Evolutionary conservation across 2,113 vertebrate species (phyloP).

Genomic region (Poeciliopsis retropinna): DNA sequence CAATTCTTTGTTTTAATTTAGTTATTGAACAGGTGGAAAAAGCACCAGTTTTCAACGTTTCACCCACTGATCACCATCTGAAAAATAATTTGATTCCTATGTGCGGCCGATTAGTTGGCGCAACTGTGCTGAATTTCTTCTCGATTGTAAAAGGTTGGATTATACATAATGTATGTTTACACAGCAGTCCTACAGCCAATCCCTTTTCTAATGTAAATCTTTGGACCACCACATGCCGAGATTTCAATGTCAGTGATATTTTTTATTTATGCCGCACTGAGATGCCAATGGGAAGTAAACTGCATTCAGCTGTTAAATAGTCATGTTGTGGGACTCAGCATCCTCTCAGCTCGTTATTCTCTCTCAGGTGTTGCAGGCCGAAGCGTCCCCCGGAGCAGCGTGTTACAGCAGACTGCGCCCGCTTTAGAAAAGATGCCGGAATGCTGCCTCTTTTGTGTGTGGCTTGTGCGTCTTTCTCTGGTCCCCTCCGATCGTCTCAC

Average conservation of each 20-base stretch:
- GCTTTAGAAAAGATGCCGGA: slow-evolving; percentile 56
- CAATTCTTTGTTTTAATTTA: not conserved
- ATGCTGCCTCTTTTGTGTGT: slow-evolving; percentile 55
- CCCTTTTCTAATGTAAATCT: not conserved
- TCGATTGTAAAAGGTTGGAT: not conserved
- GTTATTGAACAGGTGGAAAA: too few species aligned
- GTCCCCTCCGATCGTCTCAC: slow-evolving; percentile 51
- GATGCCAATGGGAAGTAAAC: slow-evolving; percentile 35
- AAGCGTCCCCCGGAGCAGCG: slow-evolving; percentile 63
- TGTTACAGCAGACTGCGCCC: slow-evolving; percentile 53
- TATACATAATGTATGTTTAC: too few species aligned
- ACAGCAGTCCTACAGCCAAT: not conserved
- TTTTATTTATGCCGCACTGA: slow-evolving; percentile 1
- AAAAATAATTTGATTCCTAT: too few species aligned
- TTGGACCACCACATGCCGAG: not conserved
- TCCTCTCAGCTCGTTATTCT: slow-evolving; percentile 66
- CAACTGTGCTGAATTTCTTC: not conserved
- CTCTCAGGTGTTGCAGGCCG: slow-evolving; percentile 63
- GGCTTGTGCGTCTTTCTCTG: slow-evolving; percentile 40
- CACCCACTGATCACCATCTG: too few species aligned
- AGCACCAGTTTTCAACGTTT: too few species aligned
- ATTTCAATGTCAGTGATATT: slow-evolving; percentile 2
- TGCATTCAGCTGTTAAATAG: slow-evolving; percentile 69
- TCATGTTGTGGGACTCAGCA: slow-evolving; percentile 54
- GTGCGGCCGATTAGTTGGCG: too few species aligned